Evolutionary conservation across 92 coral and sea anemone genomes (phyloP).

Genomic region (Virgularia gustaviana): DNA sequence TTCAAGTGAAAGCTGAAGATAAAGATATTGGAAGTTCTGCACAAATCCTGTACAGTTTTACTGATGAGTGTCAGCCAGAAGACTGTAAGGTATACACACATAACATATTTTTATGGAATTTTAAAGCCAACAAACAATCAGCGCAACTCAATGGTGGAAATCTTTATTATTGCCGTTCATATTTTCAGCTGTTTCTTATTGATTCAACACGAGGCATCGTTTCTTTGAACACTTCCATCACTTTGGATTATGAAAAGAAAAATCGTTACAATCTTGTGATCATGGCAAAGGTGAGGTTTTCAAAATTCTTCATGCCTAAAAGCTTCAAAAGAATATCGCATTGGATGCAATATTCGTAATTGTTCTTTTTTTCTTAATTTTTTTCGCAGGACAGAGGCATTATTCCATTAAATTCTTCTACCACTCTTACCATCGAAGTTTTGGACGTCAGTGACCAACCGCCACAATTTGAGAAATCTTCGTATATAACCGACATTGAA

Average conservation of each 20-base stretch:
- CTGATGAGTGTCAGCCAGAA: conserved; percentile 49
- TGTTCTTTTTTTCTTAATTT: no score
- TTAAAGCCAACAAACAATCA: no score
- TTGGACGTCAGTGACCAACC: conserved; percentile 84
- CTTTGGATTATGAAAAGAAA: conserved; percentile 72
- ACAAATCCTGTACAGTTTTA: conserved; percentile 62
- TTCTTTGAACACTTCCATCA: conserved; percentile 26
- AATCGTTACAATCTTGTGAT: conserved; percentile 70
- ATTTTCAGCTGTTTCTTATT: conserved; percentile 56
- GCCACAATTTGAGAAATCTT: conserved; percentile 67
- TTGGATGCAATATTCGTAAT: no score
- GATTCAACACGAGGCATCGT: conserved; percentile 54
- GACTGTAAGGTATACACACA: background rate
- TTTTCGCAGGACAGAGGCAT: conserved; percentile 65
- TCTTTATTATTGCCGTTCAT: no score
- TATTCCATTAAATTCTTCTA: conserved; percentile 53
- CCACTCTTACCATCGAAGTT: conserved; percentile 76
- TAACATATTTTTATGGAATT: background rate
- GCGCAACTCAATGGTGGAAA: no score
- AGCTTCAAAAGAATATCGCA: no score
- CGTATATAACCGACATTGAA: conserved; percentile 61
- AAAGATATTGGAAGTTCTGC: conserved; percentile 51
- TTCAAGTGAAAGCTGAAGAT: conserved; percentile 63
- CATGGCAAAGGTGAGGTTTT: conserved; percentile 60
- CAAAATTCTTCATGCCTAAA: no score